A percentile compares a stretch with the other conserved stretches of the same genome.
phyloP scores from a whole-genome alignment of 2,797 vertebrate genomes.

The Sphaeramia orbicularis region DNA sequence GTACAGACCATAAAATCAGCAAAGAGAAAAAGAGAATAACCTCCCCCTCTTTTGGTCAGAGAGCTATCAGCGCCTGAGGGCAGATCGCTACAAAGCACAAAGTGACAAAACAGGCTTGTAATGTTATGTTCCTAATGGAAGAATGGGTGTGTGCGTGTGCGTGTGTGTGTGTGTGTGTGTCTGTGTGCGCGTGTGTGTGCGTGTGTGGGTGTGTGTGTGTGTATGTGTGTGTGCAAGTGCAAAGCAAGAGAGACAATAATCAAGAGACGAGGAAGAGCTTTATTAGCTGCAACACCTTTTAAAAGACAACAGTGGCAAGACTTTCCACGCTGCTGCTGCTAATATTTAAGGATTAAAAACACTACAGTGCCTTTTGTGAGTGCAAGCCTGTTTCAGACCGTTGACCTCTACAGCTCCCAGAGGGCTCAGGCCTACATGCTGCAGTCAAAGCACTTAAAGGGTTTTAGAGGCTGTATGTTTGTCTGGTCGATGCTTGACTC shows the following conservation, averaged over 20 bases:
- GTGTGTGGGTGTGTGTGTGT: too few relatives aligned
- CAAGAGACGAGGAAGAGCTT: conserved; percentile 43
- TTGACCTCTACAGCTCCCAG: conserved; percentile 63
- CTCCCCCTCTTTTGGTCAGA: conserved; percentile 52
- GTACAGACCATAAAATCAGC: conserved; percentile 45
- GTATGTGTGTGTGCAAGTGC: conserved; percentile 18
- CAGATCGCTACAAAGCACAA: conserved; percentile 54
- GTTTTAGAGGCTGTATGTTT: conserved; percentile 71
- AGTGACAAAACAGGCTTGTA: conserved; percentile 70
- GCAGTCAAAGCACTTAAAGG: conserved; percentile 67
- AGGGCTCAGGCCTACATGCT: conserved; percentile 44
- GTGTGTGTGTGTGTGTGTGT: too few relatives aligned
- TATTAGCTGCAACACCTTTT: conserved; percentile 41
- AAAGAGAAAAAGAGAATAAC: conserved; percentile 36
- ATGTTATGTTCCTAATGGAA: conserved; percentile 66
- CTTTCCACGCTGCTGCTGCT: conserved; percentile 14
- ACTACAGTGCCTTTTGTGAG: conserved; percentile 22
- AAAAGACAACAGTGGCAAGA: conserved; percentile 24
- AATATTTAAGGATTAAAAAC: conserved; percentile 43
- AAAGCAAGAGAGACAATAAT: conserved; percentile 27
- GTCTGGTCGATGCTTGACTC: conserved; percentile 70
- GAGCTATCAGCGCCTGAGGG: conserved; percentile 63
- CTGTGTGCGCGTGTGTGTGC: too few relatives aligned
- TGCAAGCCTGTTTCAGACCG: conserved; percentile 40
- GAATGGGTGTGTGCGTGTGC: conserved; percentile 33